Conservation (phyloP, 2,888 invertebrate genomes). For the Elgonia sp. region DNA sequence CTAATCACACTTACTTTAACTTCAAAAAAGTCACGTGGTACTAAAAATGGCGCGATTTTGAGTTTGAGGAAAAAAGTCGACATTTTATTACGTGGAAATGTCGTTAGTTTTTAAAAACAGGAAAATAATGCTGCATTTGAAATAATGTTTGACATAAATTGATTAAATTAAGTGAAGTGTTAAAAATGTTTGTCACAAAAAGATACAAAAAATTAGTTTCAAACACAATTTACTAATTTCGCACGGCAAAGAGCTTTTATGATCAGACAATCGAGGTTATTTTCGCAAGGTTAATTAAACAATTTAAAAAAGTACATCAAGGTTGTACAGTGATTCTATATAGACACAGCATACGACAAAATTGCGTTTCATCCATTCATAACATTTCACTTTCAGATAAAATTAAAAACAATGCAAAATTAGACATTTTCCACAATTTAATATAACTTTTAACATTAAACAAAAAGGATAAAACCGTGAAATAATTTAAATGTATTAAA, state of each 20-base stretch:
- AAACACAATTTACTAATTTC: conserved; percentile 41
- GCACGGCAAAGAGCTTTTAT: conserved; percentile 29
- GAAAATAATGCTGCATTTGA: no score
- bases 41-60: no score
- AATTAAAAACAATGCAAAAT: not conserved
- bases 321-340: conserved; percentile 28
- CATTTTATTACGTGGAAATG: no score
- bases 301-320: conserved; percentile 52
- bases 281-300: conserved; percentile 59
- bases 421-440: no score
- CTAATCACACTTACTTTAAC: no score
- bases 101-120: no score
- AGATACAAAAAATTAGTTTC: not conserved
- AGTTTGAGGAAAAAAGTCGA: no score
- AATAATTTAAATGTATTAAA: no score
- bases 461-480: no score
- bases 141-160: not conserved
- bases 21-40: no score
- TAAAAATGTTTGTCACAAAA: not conserved
- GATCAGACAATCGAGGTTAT: conserved; percentile 42
- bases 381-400: conserved; percentile 12
- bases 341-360: conserved; percentile 14
- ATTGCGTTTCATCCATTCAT: conserved; percentile 28
- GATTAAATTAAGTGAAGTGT: not conserved
- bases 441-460: no score